A percentile compares a stretch with the other conserved stretches of the same genome.
phyloP scores from a whole-genome alignment of 1,140 invertebrate genomes.

The Diabrotica virgifera region DNA sequence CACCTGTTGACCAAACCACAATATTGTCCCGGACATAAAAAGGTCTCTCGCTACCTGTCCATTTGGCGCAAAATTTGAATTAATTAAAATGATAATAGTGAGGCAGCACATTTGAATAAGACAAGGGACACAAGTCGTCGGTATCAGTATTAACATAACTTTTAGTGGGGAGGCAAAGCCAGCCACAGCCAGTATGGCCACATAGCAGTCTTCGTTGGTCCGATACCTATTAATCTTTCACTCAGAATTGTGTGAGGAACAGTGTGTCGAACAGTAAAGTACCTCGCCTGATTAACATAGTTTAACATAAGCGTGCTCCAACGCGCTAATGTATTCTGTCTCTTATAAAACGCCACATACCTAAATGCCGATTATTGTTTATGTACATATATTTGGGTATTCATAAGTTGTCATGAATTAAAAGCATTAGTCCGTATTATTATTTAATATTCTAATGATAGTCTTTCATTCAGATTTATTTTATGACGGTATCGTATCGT shows the following conservation, averaged over 20 bases:
- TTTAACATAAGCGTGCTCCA: constrained; percentile 30
- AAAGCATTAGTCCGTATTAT: not conserved
- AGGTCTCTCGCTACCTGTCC: too few relatives aligned
- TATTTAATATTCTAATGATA: constrained; percentile 1
- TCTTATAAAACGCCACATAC: constrained; percentile 14
- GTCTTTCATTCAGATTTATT: constrained; percentile 3
- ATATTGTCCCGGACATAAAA: too few relatives aligned
- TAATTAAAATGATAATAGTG: constrained; percentile 15
- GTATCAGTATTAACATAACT: constrained; percentile 10
- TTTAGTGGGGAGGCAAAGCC: constrained; percentile 7
- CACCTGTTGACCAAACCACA: too few relatives aligned
- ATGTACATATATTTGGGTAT: constrained; percentile 3
- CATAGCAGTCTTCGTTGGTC: constrained; percentile 7
- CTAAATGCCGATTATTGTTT: constrained; percentile 16
- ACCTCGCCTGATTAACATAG: constrained; percentile 18
- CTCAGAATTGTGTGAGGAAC: constrained; percentile 14
- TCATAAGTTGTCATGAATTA: not conserved
- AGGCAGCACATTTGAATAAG: constrained; percentile 9
- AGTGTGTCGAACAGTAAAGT: constrained; percentile 20
- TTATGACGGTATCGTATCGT: not conserved
- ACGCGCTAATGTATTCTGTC: constrained; percentile 25
- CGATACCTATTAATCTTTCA: constrained; percentile 14
- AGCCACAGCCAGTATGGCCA: not conserved
- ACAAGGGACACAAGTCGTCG: constrained; percentile 12
- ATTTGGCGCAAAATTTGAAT: not conserved